These are phyloP conservation scores for Crax fasciolata DNA, from an alignment of 2,797 vertebrate species.

Conservation along the genomic window DNA sequence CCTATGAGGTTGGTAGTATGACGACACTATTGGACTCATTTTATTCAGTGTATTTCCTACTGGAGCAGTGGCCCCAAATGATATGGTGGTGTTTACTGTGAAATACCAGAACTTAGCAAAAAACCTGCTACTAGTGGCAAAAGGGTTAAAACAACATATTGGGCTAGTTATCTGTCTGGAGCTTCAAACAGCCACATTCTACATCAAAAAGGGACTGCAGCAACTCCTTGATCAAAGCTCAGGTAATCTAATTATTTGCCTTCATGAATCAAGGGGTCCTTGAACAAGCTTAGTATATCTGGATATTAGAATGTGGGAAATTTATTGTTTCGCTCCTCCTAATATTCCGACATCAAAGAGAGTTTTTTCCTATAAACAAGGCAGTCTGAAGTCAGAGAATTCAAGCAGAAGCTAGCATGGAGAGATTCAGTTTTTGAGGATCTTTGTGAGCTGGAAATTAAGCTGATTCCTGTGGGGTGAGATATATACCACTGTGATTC, in stretches of 20 bases:
- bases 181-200: slow-evolving; percentile 45
- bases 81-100: neutral
- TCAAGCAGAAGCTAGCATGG: neutral
- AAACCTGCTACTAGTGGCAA: neutral
- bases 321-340: slow-evolving; percentile 71
- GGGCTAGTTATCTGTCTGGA: neutral
- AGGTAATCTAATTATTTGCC: slow-evolving; percentile 78
- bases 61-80: neutral
- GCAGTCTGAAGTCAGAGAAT: slow-evolving; percentile 28
- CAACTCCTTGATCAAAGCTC: slow-evolving; percentile 64
- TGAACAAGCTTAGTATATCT: slow-evolving; percentile 49
- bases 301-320: slow-evolving; percentile 61
- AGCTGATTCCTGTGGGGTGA: neutral
- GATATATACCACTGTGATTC: neutral
- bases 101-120: neutral
- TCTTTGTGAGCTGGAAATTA: slow-evolving; percentile 21
- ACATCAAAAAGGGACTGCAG: slow-evolving; percentile 53
- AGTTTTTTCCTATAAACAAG: slow-evolving; percentile 45
- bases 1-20: neutral
- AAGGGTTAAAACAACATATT: slow-evolving; percentile 33
- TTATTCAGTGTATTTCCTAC: neutral
- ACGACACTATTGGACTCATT: neutral
- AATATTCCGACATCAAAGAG: slow-evolving; percentile 63
- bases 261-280: slow-evolving; percentile 56
- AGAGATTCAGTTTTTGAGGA: neutral